Conservation (phyloP, 2,888 invertebrate species). For the Lingula anatina region DNA sequence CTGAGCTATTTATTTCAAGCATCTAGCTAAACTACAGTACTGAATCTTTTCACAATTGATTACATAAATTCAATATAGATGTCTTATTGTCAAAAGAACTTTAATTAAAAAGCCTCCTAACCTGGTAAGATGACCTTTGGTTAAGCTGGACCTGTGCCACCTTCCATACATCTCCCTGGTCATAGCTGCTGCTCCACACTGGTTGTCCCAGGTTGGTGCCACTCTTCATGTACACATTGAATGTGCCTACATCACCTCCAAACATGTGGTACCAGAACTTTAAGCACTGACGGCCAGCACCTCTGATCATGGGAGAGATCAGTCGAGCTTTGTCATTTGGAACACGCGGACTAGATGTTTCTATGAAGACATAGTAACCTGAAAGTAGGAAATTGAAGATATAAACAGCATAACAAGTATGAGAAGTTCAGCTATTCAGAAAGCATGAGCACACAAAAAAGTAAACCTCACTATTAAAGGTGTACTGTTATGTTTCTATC, state of each 20-base stretch:
- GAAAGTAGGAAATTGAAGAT: too few relatives aligned
- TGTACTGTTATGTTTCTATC: too few relatives aligned
- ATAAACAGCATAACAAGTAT: too few relatives aligned
- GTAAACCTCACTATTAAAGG: too few relatives aligned
- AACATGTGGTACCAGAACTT: conserved; percentile 36
- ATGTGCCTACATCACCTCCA: conserved; percentile 28
- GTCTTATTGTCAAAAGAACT: too few relatives aligned
- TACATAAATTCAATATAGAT: too few relatives aligned
- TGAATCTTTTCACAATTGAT: too few relatives aligned
- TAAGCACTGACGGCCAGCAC: conserved; percentile 18
- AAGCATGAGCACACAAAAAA: too few relatives aligned
- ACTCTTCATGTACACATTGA: conserved; percentile 25
- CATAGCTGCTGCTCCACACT: conserved; percentile 29
- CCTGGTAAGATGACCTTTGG: conserved; percentile 27
- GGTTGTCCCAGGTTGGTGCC: conserved; percentile 16
- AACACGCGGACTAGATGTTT: conserved; percentile 24
- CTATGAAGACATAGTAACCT: conserved; percentile 41
- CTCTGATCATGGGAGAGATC: conserved; percentile 14
- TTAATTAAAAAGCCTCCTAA: too few relatives aligned
- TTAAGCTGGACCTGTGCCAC: conserved; percentile 25
- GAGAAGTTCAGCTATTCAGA: too few relatives aligned
- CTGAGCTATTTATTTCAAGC: too few relatives aligned
- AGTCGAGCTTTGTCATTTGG: conserved; percentile 29
- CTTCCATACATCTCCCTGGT: conserved; percentile 34
- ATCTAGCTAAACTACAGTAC: too few relatives aligned